phyloP scores from a whole-genome alignment of 2,797 vertebrate genomes.

The Aeoliscus strigatus region DNA sequence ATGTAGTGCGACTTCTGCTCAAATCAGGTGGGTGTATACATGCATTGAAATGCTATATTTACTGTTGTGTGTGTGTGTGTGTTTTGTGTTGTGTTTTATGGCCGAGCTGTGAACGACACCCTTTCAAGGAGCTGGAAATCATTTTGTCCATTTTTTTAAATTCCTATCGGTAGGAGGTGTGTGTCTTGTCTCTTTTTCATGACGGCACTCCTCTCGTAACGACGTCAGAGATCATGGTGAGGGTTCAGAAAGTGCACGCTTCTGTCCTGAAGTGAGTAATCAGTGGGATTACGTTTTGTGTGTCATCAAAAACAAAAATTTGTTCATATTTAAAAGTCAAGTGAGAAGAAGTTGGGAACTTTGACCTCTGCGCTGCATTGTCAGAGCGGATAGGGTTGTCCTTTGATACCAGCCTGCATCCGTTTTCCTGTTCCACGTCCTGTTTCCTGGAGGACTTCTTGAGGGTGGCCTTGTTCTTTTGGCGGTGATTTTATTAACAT shows the following conservation, averaged over 20 bases:
- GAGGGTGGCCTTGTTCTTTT: constrained; percentile 28
- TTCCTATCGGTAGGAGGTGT: background rate
- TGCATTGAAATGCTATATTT: constrained; percentile 3
- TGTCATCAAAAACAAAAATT: background rate
- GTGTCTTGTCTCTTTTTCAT: background rate
- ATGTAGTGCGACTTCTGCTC: constrained; percentile 90
- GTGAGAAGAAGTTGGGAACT: background rate
- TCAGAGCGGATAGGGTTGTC: constrained; percentile 4
- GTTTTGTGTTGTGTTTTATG: background rate
- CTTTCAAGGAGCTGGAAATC: no score
- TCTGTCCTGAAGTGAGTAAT: no score
- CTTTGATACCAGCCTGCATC: constrained; percentile 16
- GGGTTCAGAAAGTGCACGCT: background rate
- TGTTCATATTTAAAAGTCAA: background rate
- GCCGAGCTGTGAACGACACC: no score
- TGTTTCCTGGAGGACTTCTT: constrained; percentile 56
- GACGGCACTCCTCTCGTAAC: constrained; percentile 1
- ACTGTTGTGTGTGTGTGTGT: constrained; percentile 7
- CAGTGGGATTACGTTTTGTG: no score
- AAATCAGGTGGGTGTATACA: constrained; percentile 84
- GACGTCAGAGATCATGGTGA: background rate
- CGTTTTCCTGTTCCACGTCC: constrained; percentile 49
- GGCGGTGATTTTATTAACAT: constrained; percentile 32
- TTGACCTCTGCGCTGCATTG: background rate
- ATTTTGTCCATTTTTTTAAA: background rate